phyloP scores from a whole-genome alignment of 2,888 invertebrate species.

The Elegia similella region DNA sequence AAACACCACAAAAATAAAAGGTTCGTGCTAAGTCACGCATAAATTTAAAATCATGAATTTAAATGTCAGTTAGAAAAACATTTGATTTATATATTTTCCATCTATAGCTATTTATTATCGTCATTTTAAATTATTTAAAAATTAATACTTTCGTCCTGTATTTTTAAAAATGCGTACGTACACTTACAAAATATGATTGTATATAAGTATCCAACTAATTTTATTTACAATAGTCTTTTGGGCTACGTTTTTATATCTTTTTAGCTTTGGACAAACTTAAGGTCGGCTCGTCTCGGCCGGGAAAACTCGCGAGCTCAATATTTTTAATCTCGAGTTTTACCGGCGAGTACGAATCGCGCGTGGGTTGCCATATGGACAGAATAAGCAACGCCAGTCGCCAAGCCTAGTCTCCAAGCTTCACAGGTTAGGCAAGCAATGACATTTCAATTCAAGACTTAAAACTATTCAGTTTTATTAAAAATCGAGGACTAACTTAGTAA shows the following conservation, averaged over 20 bases:
- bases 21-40: too few species aligned
- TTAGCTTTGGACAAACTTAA: neutral
- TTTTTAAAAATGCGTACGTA: slow-evolving; percentile 54
- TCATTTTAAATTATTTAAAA: slow-evolving; percentile 39
- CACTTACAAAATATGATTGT: slow-evolving; percentile 58
- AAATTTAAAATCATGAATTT: too few species aligned
- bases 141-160: slow-evolving; percentile 68
- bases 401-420: neutral
- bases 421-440: slow-evolving; percentile 67
- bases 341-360: neutral
- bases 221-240: slow-evolving; percentile 76
- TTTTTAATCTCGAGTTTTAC: neutral
- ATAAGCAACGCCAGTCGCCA: neutral
- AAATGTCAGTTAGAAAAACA: slow-evolving; percentile 25
- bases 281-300: neutral
- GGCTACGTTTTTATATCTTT: slow-evolving; percentile 55
- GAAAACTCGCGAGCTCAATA: neutral
- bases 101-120: slow-evolving; percentile 74
- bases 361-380: slow-evolving; percentile 7
- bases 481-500: too few species aligned
- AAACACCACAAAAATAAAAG: too few species aligned
- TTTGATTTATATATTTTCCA: slow-evolving; percentile 35
- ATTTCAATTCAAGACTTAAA: slow-evolving; percentile 46
- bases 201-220: slow-evolving; percentile 64
- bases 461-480: too few species aligned